Evolutionary conservation across 2,888 invertebrate genomes (phyloP), one percentile per base, ranked within the genome.

Genomic region (Trichopria drosophilae): DNA sequence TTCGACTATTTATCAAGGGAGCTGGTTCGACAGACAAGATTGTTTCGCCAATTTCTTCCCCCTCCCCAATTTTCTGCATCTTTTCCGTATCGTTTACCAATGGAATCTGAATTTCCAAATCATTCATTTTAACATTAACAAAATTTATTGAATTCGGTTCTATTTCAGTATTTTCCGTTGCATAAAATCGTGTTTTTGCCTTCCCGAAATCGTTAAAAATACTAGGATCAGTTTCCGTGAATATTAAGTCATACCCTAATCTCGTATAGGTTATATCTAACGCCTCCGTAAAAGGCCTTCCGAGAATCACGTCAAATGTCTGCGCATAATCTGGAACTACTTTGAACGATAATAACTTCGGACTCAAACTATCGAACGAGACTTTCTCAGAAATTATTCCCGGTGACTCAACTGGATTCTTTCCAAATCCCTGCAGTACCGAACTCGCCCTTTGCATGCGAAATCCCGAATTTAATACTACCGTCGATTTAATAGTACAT

Each of bases 281-380:
- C 6, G 47, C 39, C 26, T 52, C 57, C 2, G 52, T 52, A 41
- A 49, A 52, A 6, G 49, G 43, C 31, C 52, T 18, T 6, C 52
- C 52, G 24, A 57, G 19, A 34, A 52, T 54, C 4, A 54, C 37
- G 10, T 46, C 35, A 15, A 34, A 41, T 3, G 4, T 3, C 18
- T 57, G 50, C 1, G 43, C 51, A 4, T 12, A 20, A n/a, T 57
- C 41, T 0, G 57, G 52, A 4, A 57, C 54, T 10, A 57, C 24
- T 24, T 43, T n/a, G 13, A 54, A 41, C 5, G 18, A 34, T 3
- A 47, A 20, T 12, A 28, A 7, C 10, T 44, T 34, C 3, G 57
- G 46, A n/a, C 46, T 28, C 1, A 46, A 29, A 10, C 37, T 12
- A 28, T 54, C 52, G 4, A 57, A 4, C n/a, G 19, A 15, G 6